These are phyloP conservation scores for Temnothorax unifasciatus DNA, from an alignment of 2,888 invertebrate genomes.

Conservation along the genomic window DNA sequence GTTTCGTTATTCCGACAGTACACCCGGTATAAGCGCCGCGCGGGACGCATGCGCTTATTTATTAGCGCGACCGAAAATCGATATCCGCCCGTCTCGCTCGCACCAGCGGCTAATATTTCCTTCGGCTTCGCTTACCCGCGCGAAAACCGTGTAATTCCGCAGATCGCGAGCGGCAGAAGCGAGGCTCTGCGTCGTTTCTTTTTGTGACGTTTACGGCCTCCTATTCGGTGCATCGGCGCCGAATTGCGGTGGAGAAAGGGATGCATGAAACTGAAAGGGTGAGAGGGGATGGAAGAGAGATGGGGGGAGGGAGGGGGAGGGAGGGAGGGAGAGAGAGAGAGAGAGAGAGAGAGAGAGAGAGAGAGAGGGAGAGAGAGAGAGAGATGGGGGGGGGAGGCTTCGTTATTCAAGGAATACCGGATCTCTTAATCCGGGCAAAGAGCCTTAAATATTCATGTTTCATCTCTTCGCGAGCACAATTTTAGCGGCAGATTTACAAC, in stretches of 20 bases:
- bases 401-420: conserved; percentile 56
- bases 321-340: not conserved
- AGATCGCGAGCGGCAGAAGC: conserved; percentile 43
- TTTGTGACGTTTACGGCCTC: conserved; percentile 46
- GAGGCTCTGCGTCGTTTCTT: conserved; percentile 41
- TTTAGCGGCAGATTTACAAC: conserved; percentile 55
- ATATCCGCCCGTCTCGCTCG: conserved; percentile 77
- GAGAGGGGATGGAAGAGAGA: not conserved
- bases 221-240: conserved; percentile 38
- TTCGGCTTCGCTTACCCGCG: conserved; percentile 71
- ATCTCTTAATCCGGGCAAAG: conserved; percentile 56
- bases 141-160: conserved; percentile 57
- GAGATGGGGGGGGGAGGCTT: not conserved
- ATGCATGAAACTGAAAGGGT: not conserved
- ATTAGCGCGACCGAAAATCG: conserved; percentile 84
- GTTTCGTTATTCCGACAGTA: conserved; percentile 27
- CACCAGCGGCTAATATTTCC: conserved; percentile 76
- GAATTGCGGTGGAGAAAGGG: conserved; percentile 23
- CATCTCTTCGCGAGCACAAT: conserved; percentile 52
- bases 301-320: not conserved
- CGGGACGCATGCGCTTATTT: conserved; percentile 83
- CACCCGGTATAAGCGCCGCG: conserved; percentile 47
- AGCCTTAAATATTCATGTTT: conserved; percentile 58
- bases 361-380: not conserved
- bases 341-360: not conserved